A percentile compares a stretch with the other conserved stretches of the same genome.
Conservation (phyloP, 2,113 vertebrate species). For the Lycaon pictus region DNA sequence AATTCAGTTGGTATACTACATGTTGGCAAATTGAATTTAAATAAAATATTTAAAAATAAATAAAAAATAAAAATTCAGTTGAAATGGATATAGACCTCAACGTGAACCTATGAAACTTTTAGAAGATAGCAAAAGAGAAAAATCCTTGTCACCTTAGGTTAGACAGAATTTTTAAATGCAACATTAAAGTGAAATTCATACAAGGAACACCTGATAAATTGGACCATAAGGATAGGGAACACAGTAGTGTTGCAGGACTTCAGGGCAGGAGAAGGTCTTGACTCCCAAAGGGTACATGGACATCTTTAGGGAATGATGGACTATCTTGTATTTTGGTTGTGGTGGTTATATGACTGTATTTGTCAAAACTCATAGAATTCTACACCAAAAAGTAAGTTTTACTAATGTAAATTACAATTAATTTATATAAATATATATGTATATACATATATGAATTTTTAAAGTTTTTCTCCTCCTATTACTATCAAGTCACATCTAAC, state of each 20-base stretch:
- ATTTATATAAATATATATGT: background rate
- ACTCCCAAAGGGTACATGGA: background rate
- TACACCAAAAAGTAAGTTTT: conserved; percentile 8
- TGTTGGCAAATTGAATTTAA: too few species aligned
- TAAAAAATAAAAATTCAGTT: background rate
- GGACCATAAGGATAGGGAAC: background rate
- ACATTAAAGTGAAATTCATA: conserved; percentile 29
- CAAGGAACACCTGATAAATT: background rate
- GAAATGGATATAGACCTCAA: conserved; percentile 25
- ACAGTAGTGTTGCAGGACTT: background rate
- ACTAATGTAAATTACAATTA: background rate
- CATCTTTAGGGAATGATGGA: background rate
- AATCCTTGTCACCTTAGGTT: background rate
- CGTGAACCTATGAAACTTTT: background rate
- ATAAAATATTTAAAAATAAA: too few species aligned
- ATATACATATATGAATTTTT: background rate
- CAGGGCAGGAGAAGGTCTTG: background rate
- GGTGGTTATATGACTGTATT: background rate
- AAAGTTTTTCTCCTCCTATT: background rate
- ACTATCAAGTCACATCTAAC: background rate
- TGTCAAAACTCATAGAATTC: conserved; percentile 36
- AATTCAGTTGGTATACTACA: too few species aligned
- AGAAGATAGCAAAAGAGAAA: conserved; percentile 42
- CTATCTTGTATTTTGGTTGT: background rate
- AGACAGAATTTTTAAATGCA: conserved; percentile 5